Percentiles rank a stretch among this genome's conserved stretches.
Conservation (phyloP, 2,113 vertebrate species). For the Phyllostomus hastatus region DNA sequence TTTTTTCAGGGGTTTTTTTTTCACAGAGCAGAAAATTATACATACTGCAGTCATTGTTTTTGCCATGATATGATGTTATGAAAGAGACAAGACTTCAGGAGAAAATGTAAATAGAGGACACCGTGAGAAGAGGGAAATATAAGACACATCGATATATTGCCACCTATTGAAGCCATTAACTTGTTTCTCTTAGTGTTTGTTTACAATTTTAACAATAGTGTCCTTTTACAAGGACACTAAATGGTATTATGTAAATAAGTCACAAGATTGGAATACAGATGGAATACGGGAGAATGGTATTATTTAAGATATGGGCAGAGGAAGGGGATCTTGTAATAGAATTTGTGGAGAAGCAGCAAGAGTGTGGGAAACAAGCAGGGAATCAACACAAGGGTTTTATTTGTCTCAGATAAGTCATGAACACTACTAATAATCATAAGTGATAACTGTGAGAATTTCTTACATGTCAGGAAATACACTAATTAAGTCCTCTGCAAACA, state of each 20-base stretch:
- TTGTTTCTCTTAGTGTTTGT: background rate
- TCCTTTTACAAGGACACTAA: background rate
- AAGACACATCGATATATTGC: background rate
- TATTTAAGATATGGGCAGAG: background rate
- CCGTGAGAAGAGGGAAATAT: background rate
- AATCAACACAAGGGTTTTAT: background rate
- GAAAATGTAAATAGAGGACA: constrained; percentile 11
- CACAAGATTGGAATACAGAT: background rate
- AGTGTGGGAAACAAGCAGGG: background rate
- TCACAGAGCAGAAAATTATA: constrained; percentile 23
- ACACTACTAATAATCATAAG: background rate
- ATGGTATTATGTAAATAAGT: background rate
- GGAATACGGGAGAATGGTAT: background rate
- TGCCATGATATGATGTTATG: background rate
- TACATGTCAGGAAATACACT: background rate
- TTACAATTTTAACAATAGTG: constrained; percentile 19
- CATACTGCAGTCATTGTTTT: background rate
- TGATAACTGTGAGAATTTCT: background rate
- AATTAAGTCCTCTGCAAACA: constrained; percentile 1
- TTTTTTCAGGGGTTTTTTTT: background rate
- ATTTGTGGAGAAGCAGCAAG: background rate
- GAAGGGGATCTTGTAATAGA: background rate
- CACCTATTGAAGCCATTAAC: background rate
- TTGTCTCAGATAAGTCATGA: background rate
- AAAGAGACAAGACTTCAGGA: background rate